A percentile compares a stretch with the other conserved stretches of the same genome.
Evolutionary conservation across 2,113 vertebrate species (phyloP).

Genomic region (Datnioides undecimradiatus): DNA sequence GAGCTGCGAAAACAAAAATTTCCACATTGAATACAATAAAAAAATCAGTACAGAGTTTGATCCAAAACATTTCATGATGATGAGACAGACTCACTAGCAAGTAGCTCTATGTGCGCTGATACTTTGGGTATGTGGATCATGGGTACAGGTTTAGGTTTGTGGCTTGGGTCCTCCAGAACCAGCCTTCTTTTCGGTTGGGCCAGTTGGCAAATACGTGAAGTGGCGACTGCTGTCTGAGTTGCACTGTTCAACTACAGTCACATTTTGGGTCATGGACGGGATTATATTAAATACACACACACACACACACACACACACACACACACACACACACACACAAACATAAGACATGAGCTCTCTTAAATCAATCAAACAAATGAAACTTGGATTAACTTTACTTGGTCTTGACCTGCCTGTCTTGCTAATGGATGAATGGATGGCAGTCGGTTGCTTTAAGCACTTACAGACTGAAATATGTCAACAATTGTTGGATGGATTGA

Average conservation of each 20-base stretch:
- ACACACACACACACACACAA: background rate
- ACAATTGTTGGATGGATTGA: background rate
- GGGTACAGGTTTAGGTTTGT: conserved; percentile 10
- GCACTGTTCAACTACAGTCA: conserved; percentile 65
- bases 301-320: background rate
- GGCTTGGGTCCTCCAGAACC: background rate
- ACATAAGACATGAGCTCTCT: background rate
- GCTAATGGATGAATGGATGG: too few relatives aligned
- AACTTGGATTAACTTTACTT: background rate
- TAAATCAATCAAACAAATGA: background rate
- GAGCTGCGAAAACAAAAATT: conserved; percentile 49
- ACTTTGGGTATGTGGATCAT: conserved; percentile 27
- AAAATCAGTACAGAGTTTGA: background rate
- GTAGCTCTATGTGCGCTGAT: conserved; percentile 70
- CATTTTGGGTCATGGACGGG: background rate
- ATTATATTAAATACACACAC: background rate
- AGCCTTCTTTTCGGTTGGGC: conserved; percentile 66
- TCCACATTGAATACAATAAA: background rate
- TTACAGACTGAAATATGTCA: too few relatives aligned
- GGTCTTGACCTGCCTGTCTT: background rate
- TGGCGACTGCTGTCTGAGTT: conserved; percentile 53
- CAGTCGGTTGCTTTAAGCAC: too few relatives aligned
- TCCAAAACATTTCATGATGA: too few relatives aligned
- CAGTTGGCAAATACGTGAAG: conserved; percentile 69
- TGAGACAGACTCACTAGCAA: conserved; percentile 68